Conservation (phyloP, 2,888 invertebrate species). For the Barypeithes pellucidus region DNA sequence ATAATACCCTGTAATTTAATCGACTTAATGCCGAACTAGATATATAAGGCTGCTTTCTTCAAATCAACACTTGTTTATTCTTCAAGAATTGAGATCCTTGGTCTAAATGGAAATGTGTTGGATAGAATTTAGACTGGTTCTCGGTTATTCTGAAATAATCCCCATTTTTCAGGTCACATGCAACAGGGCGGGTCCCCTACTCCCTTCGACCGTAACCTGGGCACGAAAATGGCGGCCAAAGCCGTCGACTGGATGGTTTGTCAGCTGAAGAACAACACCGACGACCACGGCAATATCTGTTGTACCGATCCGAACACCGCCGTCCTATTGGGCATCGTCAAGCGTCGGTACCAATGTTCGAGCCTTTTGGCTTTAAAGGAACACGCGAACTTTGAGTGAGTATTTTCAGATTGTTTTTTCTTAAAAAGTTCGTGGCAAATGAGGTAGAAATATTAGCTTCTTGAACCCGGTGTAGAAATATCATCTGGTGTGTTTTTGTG, state of each 20-base stretch:
- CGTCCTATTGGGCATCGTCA: conserved; percentile 87
- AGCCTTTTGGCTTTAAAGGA: conserved; percentile 84
- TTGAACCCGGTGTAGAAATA: too few relatives aligned
- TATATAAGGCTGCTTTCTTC: too few relatives aligned
- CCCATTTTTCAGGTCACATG: conserved; percentile 85
- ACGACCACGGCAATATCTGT: conserved; percentile 76
- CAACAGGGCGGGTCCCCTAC: conserved; percentile 99
- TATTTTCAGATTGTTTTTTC: conserved; percentile 52
- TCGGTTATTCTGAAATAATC: too few relatives aligned
- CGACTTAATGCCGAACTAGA: too few relatives aligned
- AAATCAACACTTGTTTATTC: too few relatives aligned
- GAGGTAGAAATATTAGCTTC: too few relatives aligned
- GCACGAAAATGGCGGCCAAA: conserved; percentile 98
- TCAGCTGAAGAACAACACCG: conserved; percentile 73
- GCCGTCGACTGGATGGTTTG: conserved; percentile 91
- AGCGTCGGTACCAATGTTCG: conserved; percentile 88
- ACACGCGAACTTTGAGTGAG: conserved; percentile 90
- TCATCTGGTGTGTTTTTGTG: too few relatives aligned
- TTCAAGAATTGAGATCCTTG: too few relatives aligned
- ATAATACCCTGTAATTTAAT: too few relatives aligned
- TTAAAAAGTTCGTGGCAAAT: not conserved
- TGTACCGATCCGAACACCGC: conserved; percentile 81
- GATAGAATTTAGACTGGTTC: too few relatives aligned
- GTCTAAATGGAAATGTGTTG: too few relatives aligned
- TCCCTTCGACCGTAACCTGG: conserved; percentile 98